These are phyloP conservation scores for Apostichopus japonicus DNA, from an alignment of 35 echinoderm and acorn worm species.

Conservation along the genomic window DNA sequence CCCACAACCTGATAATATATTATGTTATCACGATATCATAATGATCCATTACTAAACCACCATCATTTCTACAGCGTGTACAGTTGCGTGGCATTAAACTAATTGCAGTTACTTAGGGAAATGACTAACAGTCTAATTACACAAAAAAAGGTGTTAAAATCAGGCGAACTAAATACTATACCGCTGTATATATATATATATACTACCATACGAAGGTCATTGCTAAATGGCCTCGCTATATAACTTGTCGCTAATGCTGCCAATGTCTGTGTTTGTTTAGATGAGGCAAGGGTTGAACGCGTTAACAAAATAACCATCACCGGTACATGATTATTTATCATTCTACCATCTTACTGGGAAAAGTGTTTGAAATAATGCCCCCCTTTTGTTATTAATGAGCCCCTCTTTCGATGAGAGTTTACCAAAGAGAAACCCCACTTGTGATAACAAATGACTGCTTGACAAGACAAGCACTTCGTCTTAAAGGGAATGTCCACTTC, in stretches of 20 bases:
- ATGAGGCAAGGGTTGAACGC: slow-evolving; percentile 36
- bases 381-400: slow-evolving; percentile 52
- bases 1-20: too few species aligned
- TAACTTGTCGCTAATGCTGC: neutral
- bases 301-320: slow-evolving; percentile 46
- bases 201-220: neutral
- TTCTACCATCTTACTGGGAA: neutral
- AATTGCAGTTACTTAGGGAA: too few species aligned
- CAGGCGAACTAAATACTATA: too few species aligned
- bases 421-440: slow-evolving; percentile 28
- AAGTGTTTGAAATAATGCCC: slow-evolving; percentile 48
- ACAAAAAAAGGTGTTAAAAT: too few species aligned
- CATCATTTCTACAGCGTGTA: too few species aligned
- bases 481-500: neutral
- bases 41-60: too few species aligned
- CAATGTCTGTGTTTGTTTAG: slow-evolving; percentile 50
- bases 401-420: slow-evolving; percentile 36
- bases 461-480: slow-evolving; percentile 46
- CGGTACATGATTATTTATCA: slow-evolving; percentile 37
- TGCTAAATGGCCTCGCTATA: slow-evolving; percentile 11
- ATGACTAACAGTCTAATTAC: too few species aligned
- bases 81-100: too few species aligned
- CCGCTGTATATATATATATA: too few species aligned
- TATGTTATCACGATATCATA: too few species aligned
- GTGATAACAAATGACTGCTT: slow-evolving; percentile 49